These are phyloP conservation scores for Budorcas taxicolor DNA, from an alignment of 2,113 vertebrate species.

Conservation along the genomic window DNA sequence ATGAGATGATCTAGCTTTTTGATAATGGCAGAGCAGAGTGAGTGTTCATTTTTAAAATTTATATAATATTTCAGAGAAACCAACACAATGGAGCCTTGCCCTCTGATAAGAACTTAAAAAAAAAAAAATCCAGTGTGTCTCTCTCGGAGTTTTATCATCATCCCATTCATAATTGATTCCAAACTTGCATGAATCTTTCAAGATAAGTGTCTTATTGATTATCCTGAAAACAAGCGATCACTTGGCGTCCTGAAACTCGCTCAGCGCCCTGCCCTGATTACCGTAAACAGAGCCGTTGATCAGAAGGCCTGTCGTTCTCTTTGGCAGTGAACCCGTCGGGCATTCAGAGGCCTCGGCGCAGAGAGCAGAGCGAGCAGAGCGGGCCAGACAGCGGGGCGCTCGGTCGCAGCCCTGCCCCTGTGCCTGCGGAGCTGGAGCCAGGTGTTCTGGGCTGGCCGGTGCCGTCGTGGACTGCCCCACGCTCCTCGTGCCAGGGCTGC, in stretches of 20 bases:
- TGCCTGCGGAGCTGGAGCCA: neutral
- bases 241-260: conserved; percentile 54
- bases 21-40: neutral
- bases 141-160: conserved; percentile 68
- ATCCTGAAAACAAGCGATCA: conserved; percentile 68
- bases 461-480: neutral
- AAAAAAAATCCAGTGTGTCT: neutral
- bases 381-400: neutral
- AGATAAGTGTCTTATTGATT: conserved; percentile 80
- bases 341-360: conserved; percentile 20
- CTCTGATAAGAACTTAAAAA: neutral
- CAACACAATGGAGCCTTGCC: neutral
- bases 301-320: conserved; percentile 66
- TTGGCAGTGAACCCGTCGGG: neutral
- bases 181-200: conserved; percentile 75
- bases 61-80: conserved; percentile 43
- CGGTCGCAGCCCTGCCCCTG: neutral
- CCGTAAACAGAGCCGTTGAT: conserved; percentile 68
- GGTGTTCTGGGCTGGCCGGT: neutral
- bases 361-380: neutral
- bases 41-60: neutral
- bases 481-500: neutral
- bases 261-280: conserved; percentile 64
- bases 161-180: conserved; percentile 80
- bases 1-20: neutral